phyloP scores from a whole-genome alignment of 2,797 vertebrate species.

The Steatocranus sp. region DNA sequence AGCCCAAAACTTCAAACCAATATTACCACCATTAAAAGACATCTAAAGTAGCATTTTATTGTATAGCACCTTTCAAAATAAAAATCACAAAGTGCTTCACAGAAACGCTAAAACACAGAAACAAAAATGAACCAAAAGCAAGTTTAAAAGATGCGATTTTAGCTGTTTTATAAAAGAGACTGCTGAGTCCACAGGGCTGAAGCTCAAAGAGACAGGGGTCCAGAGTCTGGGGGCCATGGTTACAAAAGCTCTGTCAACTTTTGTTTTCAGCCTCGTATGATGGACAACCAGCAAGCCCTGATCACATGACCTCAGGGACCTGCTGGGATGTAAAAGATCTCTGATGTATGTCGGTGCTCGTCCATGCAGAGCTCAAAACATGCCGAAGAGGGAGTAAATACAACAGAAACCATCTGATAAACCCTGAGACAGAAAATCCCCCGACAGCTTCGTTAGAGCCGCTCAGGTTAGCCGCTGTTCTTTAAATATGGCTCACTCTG shows the following conservation, averaged over 20 bases:
- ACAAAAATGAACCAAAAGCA: background rate
- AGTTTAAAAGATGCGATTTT: background rate
- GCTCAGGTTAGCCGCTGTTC: background rate
- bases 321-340: background rate
- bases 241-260: background rate
- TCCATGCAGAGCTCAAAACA: background rate
- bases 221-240: background rate
- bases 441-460: background rate
- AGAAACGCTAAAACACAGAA: background rate
- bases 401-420: background rate
- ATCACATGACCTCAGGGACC: background rate
- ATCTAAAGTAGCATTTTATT: background rate
- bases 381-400: background rate
- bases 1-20: background rate
- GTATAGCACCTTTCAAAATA: background rate
- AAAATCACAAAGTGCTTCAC: background rate
- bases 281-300: background rate
- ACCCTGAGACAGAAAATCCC: background rate
- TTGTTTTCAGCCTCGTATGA: background rate
- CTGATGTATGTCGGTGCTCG: background rate
- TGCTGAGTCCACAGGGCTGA: background rate
- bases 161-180: background rate
- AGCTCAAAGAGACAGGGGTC: fast-evolving
- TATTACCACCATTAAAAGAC: background rate
- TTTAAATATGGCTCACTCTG: background rate